Base-by-base conservation (phyloP, 2,797 vertebrate genomes). In the Poecile montanus region DNA sequence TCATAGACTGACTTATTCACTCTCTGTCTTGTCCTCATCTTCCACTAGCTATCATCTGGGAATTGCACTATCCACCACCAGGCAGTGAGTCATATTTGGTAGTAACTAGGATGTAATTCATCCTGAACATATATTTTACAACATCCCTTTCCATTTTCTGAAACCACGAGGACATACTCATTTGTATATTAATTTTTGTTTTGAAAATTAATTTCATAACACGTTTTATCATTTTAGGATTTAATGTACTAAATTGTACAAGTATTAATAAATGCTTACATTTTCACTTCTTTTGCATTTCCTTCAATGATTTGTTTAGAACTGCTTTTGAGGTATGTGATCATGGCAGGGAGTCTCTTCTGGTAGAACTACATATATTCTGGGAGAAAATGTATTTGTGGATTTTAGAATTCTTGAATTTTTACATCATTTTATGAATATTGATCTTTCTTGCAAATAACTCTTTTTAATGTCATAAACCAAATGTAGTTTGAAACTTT, bases 21-120 rank as follows among this genome's bases (percentile, higher is more conserved):
- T 94, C 82, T 85, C 66, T 89, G 56, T 85, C 68, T 95, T 38
- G 32, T 91, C 72, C 66, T 54, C 75, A 48, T 92, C 57, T 94
- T 92, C 61, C 29, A 45, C 38, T 45, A 87, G 63, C 78, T 83
- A 38, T 92, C 87, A 80, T 85, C 65, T 68, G 89, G 60, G 93
- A 92, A 85, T 21, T 83, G 63, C 68, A 54, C 56, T 73, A 57
- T 70, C 45, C 62, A 40, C 65, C 54, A 89, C 34, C 85, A 74
- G 42, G 67, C 92, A 89, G 80, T 83, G 81, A 92, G 78, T 94
- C 78, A 77, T 44, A 74, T 51, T 84, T 95, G 78, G 65, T 77
- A 92, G 65, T 72, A 92, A 95, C 94, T 89, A 92, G 84, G 38
- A 72, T 93, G 68, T 85, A 91, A 93, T 92, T 93, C 78, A 85